A percentile compares a stretch with the other conserved stretches of the same genome.
phyloP scores from a whole-genome alignment of 1,140 invertebrate genomes.

The Drosophila nannoptera region DNA sequence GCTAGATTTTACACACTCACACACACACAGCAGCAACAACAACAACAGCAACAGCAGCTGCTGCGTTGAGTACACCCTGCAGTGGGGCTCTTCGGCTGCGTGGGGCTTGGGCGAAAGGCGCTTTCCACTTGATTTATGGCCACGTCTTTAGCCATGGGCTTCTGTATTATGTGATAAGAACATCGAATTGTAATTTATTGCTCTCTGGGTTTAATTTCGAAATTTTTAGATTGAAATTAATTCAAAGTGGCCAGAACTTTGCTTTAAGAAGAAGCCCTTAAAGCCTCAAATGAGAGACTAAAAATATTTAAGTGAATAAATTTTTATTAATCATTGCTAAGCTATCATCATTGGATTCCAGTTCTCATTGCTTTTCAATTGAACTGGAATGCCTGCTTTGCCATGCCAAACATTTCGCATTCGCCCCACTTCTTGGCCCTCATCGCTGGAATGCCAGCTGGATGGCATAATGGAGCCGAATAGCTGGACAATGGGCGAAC shows the following conservation, averaged over 20 bases:
- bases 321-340: no score
- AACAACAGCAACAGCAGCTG: slow-evolving; percentile 5
- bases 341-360: no score
- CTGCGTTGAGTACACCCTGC: slow-evolving; percentile 3
- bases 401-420: no score
- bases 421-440: not conserved
- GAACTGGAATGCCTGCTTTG: no score
- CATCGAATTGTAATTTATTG: slow-evolving; percentile 76
- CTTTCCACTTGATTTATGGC: slow-evolving; percentile 72
- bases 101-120: slow-evolving; percentile 16
- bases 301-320: no score
- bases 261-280: slow-evolving; percentile 2
- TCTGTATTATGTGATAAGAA: slow-evolving; percentile 69
- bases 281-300: no score
- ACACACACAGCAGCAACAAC: slow-evolving; percentile 24
- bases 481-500: slow-evolving; percentile 33
- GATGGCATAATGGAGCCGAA: slow-evolving; percentile 18
- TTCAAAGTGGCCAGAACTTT: slow-evolving; percentile 31
- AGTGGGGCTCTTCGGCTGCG: slow-evolving; percentile 10
- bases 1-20: slow-evolving; percentile 61
- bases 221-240: slow-evolving; percentile 52
- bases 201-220: slow-evolving; percentile 46
- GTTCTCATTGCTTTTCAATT: no score
- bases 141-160: slow-evolving; percentile 34
- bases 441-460: slow-evolving; percentile 1